Base-by-base conservation (phyloP, 2,797 vertebrate species). In the Prunella strophiata region DNA sequence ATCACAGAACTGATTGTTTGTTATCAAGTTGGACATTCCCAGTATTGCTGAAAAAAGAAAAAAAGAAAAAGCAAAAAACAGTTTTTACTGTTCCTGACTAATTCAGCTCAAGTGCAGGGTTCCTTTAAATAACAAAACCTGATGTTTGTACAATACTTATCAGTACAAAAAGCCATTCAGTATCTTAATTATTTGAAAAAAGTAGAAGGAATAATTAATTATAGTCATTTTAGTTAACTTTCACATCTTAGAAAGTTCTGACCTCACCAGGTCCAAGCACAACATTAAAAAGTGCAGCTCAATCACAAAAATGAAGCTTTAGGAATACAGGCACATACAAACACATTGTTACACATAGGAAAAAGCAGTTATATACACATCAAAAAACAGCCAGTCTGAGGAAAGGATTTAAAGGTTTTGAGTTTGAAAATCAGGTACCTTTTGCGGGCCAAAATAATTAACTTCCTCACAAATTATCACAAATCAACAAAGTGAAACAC, bases 21-120 rank as follows among this genome's bases (percentile, higher is more conserved):
- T 99, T 96, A 99, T 98, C 96, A 99, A 98, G n/a, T 98, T 99
- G 97, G 99, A 99, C 97, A 99, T 99, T 79, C 99, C 99, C 88
- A 99, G 98, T 96, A 99, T 99, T 50, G 99, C 99, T 99, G 94
- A 36, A 91, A 95, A 93, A 55, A 23, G 3, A 52, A 88, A 94
- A 91, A 91, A 73, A 77, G 1, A 65, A 45, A 85, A 38, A 36
- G 4, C 5, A 34, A 77, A 73, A 77, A 26, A 7, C 0, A 4
- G 32, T 36, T 88, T 58, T 84, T 75, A 75, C 27, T 52, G 5
- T 42, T 94, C 68, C 51, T 77, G 29, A 38, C 22, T 90, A 40
- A 61, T 42, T 89, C 36, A 89, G 73, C 11, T 73, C 26, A 70
- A 63, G 42, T n/a, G 26, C 68, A 73, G 52, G 23, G 32, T 6